Evolutionary conservation across 1,140 invertebrate species (phyloP), one percentile per base, ranked within the genome.

Genomic region (Rhyacophila brunnea): DNA sequence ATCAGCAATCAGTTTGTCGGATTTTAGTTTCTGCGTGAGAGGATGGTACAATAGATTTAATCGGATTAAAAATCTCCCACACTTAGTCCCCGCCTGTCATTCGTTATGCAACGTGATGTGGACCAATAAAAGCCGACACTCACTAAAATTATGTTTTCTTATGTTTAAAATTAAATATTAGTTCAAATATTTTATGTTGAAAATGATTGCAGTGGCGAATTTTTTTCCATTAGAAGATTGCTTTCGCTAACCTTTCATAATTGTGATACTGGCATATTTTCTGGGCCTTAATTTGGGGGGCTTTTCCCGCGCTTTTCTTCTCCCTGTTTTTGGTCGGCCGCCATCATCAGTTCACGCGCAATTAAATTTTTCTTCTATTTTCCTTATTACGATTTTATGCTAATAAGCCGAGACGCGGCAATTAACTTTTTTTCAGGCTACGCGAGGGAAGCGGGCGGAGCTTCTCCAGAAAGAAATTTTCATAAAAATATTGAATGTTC

Each of bases 291-390:
- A 58, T 51, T 58, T 52, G 42, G 19, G 44, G 40, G 49, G 57
- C 35, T 59, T 58, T 28, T 9, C 23, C 23, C 38, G 17, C 14
- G 17, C 14, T 36, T 35, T 23, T 32, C 49, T 53, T 42, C 57
- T 52, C 49, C 23, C 49, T 28, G 55, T 58, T 54, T 42, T 10
- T 58, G 46, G 46, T 47, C 23, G 45, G 56, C 47, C 10, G 44
- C 47, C 56, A 32, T 58, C 56, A 48, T 28, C 56, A 42, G 57
- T 59, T 59, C 57, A 59, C 57, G 57, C 57, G 49, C 57, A 59
- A 59, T 59, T 59, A 59, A 59, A 52, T 59, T 59, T 59, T 59
- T 59, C 49, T 59, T 51, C 57, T 59, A 59, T 59, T 59, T 59
- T 59, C 57, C 57, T 59, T 59, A 59, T 59, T 52, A 59, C 57